Evolutionary conservation across 1,140 invertebrate species (phyloP).

Genomic region (Heliconius hermathena): DNA sequence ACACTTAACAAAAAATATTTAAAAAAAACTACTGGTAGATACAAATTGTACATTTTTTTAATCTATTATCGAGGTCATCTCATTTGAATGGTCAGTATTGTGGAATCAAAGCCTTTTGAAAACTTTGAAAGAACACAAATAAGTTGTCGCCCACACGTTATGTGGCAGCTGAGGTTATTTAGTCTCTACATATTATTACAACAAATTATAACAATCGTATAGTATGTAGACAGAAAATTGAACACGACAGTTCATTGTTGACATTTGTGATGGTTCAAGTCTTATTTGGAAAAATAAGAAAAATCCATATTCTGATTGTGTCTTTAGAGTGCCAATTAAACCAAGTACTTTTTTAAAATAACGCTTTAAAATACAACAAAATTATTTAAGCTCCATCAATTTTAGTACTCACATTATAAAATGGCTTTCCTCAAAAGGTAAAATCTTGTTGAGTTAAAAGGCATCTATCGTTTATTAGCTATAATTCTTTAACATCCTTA

Average conservation of each 20-base stretch:
- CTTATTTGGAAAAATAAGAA: neutral
- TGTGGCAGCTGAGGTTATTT: neutral
- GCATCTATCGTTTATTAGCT: constrained; percentile 29
- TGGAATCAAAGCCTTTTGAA: constrained; percentile 27
- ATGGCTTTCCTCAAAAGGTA: constrained; percentile 5
- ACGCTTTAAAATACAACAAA: neutral
- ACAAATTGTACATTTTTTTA: too few species aligned
- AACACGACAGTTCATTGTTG: too few species aligned
- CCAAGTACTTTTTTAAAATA: neutral
- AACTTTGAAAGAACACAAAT: constrained; percentile 14
- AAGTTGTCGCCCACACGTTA: neutral
- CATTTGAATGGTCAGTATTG: constrained; percentile 10
- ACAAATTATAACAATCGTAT: neutral
- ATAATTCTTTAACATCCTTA: constrained; percentile 30
- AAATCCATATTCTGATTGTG: too few species aligned
- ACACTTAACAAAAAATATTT: too few species aligned
- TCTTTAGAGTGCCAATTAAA: too few species aligned
- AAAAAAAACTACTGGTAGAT: too few species aligned
- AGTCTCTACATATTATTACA: neutral
- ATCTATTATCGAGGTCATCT: neutral
- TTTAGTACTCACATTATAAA: neutral
- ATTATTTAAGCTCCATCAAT: neutral
- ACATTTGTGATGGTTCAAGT: neutral
- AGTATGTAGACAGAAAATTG: neutral
- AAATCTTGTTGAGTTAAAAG: constrained; percentile 19